Evolutionary conservation across 2,113 vertebrate genomes (phyloP), one percentile per base, ranked within the genome.

Genomic region (Muscicapa adusta): DNA sequence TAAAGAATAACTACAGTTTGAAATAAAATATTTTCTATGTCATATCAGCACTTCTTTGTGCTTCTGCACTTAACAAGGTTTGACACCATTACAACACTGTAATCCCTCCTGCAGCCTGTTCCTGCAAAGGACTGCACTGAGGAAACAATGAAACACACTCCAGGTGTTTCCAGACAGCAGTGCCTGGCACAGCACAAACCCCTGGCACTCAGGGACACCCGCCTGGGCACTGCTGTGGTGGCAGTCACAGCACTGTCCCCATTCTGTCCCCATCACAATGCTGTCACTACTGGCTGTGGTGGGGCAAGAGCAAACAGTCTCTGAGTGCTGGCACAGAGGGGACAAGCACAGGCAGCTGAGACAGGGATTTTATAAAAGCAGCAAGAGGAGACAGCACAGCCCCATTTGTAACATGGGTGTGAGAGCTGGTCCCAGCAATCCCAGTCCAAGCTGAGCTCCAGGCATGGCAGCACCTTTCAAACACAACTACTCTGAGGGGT

Each of bases 101-200:
- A 86, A 76, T n/a, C n/a, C 73, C 82, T 94, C 58, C 87, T 96
- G 89, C 61, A 96, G 93, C 86, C 92, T 91, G 25, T 84, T 94
- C 81, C 74, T 57, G 61, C 71, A 34, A 58, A 13, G 93, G 81
- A 43, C 62, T 78, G 25, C 33, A 9, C 54, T 13, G 56, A 87
- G 87, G 12, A 29, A 79, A 61, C 78, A 92, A 51, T 34, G 85
- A 78, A 96, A 20, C 33, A 33, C 26, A 24, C 45, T 8, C 36
- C 45, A 62, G 33, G 57, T 50, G 58, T 62, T 73, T 68, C 25
- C 61, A 38, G 53, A 40, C 12, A 33, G 31, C 40, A 10, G 15
- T 3, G n/a, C 42, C 47, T 15, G 5, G 19, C 34, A 8, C 48
- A 40, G 53, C 60, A 7, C 8, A 7, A 17, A 8, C 9, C 48